Evolutionary conservation across 2,797 vertebrate species (phyloP).

Genomic region (Momotus momota): DNA sequence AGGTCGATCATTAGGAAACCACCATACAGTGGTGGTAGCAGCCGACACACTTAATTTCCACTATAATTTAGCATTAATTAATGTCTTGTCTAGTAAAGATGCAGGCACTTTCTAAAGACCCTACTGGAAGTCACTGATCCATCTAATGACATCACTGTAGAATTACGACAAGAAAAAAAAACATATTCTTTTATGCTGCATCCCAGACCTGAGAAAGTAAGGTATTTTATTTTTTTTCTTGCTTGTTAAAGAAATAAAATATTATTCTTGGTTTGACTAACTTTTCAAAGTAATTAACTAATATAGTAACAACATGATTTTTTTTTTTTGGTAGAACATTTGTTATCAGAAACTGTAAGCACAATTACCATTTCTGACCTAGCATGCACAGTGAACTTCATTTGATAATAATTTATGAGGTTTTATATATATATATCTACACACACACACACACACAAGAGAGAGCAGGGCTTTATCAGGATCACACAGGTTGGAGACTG

Average conservation of each 20-base stretch:
- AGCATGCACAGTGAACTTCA: background rate
- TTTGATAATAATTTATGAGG: slow-evolving; percentile 14
- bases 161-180: background rate
- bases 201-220: background rate
- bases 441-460: background rate
- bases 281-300: background rate
- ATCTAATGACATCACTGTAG: background rate
- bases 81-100: slow-evolving; percentile 8
- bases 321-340: background rate
- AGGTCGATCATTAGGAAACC: slow-evolving; percentile 23
- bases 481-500: slow-evolving; percentile 2
- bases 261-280: background rate
- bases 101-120: background rate
- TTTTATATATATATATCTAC: slow-evolving; percentile 38
- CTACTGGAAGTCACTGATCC: background rate
- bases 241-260: background rate
- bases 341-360: background rate
- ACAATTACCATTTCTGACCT: background rate
- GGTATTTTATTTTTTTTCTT: background rate
- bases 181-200: background rate
- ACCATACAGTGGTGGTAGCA: background rate
- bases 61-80: slow-evolving; percentile 53
- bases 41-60: slow-evolving; percentile 17
- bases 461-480: slow-evolving; percentile 5
- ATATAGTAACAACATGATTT: background rate